A percentile compares a stretch with the other conserved stretches of the same genome.
phyloP scores from a whole-genome alignment of 2,797 vertebrate species.

The Tokudaia muenninki region DNA sequence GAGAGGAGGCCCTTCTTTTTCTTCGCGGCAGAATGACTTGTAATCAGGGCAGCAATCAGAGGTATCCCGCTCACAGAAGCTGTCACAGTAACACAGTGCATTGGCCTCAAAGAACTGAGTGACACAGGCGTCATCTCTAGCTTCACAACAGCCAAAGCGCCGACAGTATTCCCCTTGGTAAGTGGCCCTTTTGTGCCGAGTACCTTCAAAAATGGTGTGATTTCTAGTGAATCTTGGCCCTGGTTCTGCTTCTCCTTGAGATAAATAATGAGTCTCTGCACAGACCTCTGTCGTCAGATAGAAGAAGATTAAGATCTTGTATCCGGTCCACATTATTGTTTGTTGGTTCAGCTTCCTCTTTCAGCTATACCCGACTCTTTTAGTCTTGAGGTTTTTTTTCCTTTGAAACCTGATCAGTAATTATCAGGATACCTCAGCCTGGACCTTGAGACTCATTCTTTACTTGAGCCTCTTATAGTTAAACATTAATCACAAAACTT shows the following conservation, averaged over 20 bases:
- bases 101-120: slow-evolving; percentile 82
- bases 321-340: slow-evolving; percentile 82
- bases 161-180: slow-evolving; percentile 85
- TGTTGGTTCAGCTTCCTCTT: slow-evolving; percentile 2
- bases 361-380: background rate
- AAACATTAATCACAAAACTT: slow-evolving; percentile 87
- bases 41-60: slow-evolving; percentile 89
- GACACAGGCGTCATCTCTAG: slow-evolving; percentile 88
- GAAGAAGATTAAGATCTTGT: slow-evolving; percentile 81
- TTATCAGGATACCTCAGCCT: slow-evolving; percentile 62
- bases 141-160: slow-evolving; percentile 87
- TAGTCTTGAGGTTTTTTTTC: background rate
- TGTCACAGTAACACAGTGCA: slow-evolving; percentile 89
- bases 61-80: slow-evolving; percentile 85
- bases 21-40: slow-evolving; percentile 85
- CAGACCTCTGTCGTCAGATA: slow-evolving; percentile 80
- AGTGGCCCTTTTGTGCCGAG: slow-evolving; percentile 83
- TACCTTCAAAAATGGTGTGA: slow-evolving; percentile 55
- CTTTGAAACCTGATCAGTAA: background rate
- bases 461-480: slow-evolving; percentile 80
- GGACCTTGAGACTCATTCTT: slow-evolving; percentile 77
- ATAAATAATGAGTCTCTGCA: slow-evolving; percentile 62
- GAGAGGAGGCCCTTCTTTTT: slow-evolving; percentile 58
- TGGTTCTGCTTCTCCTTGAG: slow-evolving; percentile 43
- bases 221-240: slow-evolving; percentile 76